Percentiles rank a stretch among this genome's conserved stretches.
Conservation (phyloP, 2,797 vertebrate species). For the Vireo griseus region DNA sequence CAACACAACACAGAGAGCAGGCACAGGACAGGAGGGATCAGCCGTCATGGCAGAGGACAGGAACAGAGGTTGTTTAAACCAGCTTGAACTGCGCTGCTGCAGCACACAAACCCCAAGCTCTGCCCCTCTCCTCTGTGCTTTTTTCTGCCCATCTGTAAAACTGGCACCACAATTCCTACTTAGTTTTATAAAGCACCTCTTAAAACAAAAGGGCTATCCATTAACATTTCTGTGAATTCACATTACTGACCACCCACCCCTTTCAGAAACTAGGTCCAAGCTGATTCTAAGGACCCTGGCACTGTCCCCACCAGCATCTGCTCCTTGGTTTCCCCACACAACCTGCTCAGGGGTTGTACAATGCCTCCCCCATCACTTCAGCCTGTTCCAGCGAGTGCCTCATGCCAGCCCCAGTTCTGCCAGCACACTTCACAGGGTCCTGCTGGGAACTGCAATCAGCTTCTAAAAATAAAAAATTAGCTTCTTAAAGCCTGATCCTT, state of each 20-base stretch:
- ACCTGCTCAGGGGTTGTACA: background rate
- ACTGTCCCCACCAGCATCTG: background rate
- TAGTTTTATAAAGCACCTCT: background rate
- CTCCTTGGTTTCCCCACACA: background rate
- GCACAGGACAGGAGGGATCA: background rate
- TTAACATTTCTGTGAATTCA: background rate
- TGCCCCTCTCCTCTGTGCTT: background rate
- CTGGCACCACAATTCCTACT: background rate
- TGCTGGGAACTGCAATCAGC: background rate
- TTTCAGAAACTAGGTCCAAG: background rate
- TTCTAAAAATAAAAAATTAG: background rate
- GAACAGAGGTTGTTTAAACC: background rate
- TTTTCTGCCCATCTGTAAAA: background rate
- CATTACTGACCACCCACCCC: background rate
- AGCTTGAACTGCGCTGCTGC: background rate
- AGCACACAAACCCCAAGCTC: background rate
- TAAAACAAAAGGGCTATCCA: background rate
- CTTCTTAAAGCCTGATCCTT: background rate
- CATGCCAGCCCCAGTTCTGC: background rate
- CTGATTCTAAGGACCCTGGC: background rate
- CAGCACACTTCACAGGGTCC: background rate
- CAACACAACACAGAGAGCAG: background rate
- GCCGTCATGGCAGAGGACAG: background rate
- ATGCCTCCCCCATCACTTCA: rapidly evolving
- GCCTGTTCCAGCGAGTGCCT: background rate